phyloP scores from a whole-genome alignment of 2,888 invertebrate genomes.

The Ephialtes manifestator region DNA sequence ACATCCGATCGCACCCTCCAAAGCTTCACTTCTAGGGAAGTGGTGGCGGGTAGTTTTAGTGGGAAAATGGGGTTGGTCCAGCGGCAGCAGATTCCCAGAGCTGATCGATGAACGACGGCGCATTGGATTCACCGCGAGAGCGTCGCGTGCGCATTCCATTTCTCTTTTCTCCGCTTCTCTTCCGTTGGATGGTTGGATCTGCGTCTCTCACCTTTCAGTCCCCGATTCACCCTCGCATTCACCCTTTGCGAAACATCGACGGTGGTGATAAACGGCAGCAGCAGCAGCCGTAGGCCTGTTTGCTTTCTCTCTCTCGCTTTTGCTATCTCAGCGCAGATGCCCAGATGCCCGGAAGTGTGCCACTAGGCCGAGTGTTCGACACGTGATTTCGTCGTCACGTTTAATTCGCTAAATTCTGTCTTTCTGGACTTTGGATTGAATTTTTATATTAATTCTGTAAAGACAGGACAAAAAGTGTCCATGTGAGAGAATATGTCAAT shows the following conservation, averaged over 20 bases:
- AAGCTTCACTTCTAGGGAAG: neutral
- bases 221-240: slow-evolving; percentile 72
- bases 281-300: slow-evolving; percentile 32
- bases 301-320: slow-evolving; percentile 30
- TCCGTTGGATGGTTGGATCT: slow-evolving; percentile 64
- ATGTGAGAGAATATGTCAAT: slow-evolving; percentile 25
- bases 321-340: slow-evolving; percentile 52
- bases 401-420: slow-evolving; percentile 14
- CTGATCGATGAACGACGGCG: slow-evolving; percentile 82
- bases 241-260: slow-evolving; percentile 57
- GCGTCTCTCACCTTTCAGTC: slow-evolving; percentile 73
- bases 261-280: slow-evolving; percentile 31
- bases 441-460: neutral
- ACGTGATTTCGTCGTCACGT: slow-evolving; percentile 76
- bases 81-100: slow-evolving; percentile 82
- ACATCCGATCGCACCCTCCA: slow-evolving; percentile 14
- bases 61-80: slow-evolving; percentile 82
- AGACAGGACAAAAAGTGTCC: slow-evolving; percentile 8
- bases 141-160: slow-evolving; percentile 70
- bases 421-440: neutral
- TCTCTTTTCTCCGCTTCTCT: slow-evolving; percentile 71
- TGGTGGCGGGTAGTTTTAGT: slow-evolving; percentile 50
- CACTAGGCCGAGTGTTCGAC: slow-evolving; percentile 81
- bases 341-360: slow-evolving; percentile 79
- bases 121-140: slow-evolving; percentile 71